Conservation (phyloP, 2,797 vertebrate species). For the Micromesistius poutassou region DNA sequence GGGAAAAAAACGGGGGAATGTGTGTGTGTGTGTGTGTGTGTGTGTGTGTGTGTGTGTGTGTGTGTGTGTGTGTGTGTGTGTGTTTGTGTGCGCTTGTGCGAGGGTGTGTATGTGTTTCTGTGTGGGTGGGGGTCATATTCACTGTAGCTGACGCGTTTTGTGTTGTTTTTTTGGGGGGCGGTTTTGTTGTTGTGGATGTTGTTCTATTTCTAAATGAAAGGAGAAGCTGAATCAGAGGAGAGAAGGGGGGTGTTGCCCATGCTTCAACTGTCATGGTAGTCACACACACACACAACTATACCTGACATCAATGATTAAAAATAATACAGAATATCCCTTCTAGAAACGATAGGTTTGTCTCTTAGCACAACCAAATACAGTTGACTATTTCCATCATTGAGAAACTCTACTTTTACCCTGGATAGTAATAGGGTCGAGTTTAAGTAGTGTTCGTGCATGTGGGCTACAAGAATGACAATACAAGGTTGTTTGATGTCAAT, state of each 20-base stretch:
- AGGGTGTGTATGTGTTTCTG: constrained; percentile 47
- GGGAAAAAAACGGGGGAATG: constrained; percentile 44
- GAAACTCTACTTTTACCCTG: too few relatives aligned
- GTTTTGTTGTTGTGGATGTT: too few relatives aligned
- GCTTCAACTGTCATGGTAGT: constrained; percentile 59
- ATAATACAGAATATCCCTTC: too few relatives aligned
- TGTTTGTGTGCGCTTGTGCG: constrained; percentile 9
- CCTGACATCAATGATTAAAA: too few relatives aligned
- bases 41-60: constrained; percentile 44
- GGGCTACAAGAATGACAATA: too few relatives aligned
- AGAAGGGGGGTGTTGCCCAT: constrained; percentile 71
- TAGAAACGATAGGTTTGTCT: too few relatives aligned
- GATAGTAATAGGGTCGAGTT: too few relatives aligned
- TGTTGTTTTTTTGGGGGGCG: constrained; percentile 3
- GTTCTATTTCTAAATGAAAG: constrained; percentile 11
- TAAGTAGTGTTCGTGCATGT: too few relatives aligned
- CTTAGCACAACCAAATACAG: too few relatives aligned
- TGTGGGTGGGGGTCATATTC: constrained; percentile 29
- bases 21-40: constrained; percentile 38
- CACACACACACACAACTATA: constrained; percentile 38
- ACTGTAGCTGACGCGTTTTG: constrained; percentile 27
- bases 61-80: constrained; percentile 35
- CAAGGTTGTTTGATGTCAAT: too few relatives aligned
- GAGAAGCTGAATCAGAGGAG: constrained; percentile 54
- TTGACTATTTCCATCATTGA: too few relatives aligned